These are phyloP conservation scores for Desmodus rotundus DNA, from an alignment of 2,113 vertebrate species.

Conservation along the genomic window DNA sequence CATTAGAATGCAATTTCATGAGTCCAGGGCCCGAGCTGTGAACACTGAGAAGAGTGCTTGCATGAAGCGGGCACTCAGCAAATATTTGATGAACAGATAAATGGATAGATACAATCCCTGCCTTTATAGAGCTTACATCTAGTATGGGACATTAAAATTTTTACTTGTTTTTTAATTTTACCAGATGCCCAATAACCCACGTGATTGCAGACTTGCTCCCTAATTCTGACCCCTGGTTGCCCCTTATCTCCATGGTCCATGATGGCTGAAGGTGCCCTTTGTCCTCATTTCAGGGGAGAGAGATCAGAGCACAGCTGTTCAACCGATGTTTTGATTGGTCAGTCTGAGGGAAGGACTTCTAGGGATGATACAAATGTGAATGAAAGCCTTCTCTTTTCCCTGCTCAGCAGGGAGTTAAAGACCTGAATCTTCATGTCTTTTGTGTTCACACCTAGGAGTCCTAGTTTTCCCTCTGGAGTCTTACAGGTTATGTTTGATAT, in stretches of 20 bases:
- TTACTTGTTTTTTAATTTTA: neutral
- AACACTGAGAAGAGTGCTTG: neutral
- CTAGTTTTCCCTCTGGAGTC: neutral
- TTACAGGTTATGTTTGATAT: neutral
- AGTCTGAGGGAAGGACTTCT: neutral
- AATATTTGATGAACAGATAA: neutral
- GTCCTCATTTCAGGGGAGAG: neutral
- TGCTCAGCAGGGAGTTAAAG: neutral
- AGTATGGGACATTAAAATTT: neutral
- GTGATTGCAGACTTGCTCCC: neutral
- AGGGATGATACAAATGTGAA: neutral
- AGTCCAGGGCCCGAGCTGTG: neutral
- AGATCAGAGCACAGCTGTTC: neutral
- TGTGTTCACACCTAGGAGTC: neutral
- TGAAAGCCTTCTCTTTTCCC: neutral
- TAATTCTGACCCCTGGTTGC: neutral
- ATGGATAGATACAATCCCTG: neutral
- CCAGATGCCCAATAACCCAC: neutral
- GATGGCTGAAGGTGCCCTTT: neutral
- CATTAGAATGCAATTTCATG: neutral
- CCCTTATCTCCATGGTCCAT: rapidly evolving
- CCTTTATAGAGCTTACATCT: neutral
- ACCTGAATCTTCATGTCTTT: neutral
- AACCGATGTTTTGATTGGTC: neutral
- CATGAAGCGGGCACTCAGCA: neutral